These are phyloP conservation scores for Mico argentatus DNA, from an alignment of 2,797 vertebrate species.

Conservation along the genomic window DNA sequence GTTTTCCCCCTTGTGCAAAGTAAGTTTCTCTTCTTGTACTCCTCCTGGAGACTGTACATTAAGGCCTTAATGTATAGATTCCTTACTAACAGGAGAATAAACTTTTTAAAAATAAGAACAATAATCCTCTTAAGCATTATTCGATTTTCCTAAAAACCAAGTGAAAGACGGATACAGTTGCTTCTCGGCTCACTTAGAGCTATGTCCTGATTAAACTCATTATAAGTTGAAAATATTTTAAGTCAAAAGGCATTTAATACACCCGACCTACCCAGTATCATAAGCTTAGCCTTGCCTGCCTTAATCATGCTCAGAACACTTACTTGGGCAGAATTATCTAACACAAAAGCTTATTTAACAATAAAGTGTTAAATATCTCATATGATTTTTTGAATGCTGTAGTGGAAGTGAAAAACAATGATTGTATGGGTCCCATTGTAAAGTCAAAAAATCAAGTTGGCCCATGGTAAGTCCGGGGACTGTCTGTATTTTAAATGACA, in stretches of 20 bases:
- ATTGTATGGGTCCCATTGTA: not conserved
- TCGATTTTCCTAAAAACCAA: conserved; percentile 41
- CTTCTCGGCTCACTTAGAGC: not conserved
- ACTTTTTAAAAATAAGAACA: not conserved
- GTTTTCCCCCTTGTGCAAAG: not conserved
- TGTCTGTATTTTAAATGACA: not conserved
- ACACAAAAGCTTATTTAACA: not conserved
- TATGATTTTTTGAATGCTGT: not conserved
- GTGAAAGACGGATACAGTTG: not conserved
- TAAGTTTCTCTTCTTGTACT: not conserved
- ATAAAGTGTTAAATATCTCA: not conserved
- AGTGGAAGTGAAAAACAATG: not conserved
- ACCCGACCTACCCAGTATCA: not conserved
- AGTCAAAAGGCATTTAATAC: not conserved
- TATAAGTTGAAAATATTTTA: not conserved
- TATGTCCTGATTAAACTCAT: not conserved
- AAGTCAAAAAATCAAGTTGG: not conserved
- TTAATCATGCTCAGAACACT: not conserved
- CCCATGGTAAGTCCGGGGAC: not conserved
- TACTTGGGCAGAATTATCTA: not conserved
- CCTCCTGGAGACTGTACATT: not conserved
- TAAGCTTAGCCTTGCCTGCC: not conserved
- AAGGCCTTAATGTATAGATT: conserved; percentile 9
- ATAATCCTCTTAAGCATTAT: not conserved
- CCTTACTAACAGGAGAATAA: not conserved